Conservation (phyloP, 2,888 invertebrate genomes). For the Odontothrips loti region DNA sequence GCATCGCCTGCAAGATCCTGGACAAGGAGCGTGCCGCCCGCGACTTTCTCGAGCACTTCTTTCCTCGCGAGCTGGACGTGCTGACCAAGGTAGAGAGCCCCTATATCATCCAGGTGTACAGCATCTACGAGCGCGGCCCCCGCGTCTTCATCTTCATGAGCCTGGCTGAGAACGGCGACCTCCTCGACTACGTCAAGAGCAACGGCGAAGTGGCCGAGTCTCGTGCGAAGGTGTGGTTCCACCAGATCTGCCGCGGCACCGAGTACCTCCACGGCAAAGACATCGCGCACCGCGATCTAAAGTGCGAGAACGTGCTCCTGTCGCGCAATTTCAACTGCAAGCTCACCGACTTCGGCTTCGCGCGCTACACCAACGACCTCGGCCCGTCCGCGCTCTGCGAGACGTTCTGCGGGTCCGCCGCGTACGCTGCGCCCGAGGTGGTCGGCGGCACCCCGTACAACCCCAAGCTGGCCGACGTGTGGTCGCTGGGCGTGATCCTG, state of each 20-base stretch:
- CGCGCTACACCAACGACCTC: conserved; percentile 71
- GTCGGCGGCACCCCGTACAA: conserved; percentile 85
- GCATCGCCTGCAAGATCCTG: conserved; percentile 85
- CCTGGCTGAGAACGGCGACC: conserved; percentile 84
- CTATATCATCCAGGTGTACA: conserved; percentile 84
- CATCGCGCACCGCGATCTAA: conserved; percentile 84
- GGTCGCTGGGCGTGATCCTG: conserved; percentile 87
- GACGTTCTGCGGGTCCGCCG: conserved; percentile 95
- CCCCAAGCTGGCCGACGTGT: conserved; percentile 84
- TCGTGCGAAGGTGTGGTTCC: conserved; percentile 78
- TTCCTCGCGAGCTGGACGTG: conserved; percentile 88
- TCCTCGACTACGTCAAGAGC: conserved; percentile 76
- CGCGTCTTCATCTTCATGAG: conserved; percentile 88
- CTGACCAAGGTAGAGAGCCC: conserved; percentile 84
- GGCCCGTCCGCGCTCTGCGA: conserved; percentile 75
- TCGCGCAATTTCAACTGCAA: conserved; percentile 84
- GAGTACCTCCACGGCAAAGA: conserved; percentile 79
- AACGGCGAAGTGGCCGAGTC: conserved; percentile 75
- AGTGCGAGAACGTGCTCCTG: conserved; percentile 85
- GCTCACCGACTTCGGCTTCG: conserved; percentile 91
- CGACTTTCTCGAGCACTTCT: conserved; percentile 88
- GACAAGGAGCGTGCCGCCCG: conserved; percentile 82
- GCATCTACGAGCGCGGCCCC: conserved; percentile 75
- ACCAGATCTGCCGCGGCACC: conserved; percentile 77
- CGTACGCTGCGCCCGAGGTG: conserved; percentile 94